Conservation (phyloP, 2,888 invertebrate species). For the Drosophila atroscutellata region DNA sequence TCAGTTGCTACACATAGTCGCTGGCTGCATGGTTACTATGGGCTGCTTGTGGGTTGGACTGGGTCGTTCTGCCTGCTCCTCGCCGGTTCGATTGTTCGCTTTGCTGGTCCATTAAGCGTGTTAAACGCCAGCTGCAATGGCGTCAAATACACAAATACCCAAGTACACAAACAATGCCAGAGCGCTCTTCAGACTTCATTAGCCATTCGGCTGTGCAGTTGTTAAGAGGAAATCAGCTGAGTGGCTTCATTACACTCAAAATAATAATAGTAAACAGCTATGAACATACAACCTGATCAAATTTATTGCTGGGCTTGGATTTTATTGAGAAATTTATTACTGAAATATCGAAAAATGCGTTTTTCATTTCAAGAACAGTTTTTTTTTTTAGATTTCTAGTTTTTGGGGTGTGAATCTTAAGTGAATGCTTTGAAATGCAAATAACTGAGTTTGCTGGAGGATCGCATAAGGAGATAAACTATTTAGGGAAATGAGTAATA, state of each 20-base stretch:
- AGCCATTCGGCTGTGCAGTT: conserved; percentile 6
- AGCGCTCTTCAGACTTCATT: conserved; percentile 46
- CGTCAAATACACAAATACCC: conserved; percentile 30
- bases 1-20: conserved; percentile 9
- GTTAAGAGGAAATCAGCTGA: background rate
- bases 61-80: conserved; percentile 31
- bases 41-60: conserved; percentile 45
- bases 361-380: too few species aligned
- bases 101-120: conserved; percentile 59
- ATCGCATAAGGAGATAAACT: background rate
- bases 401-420: too few species aligned
- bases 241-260: background rate
- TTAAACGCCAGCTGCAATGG: conserved; percentile 58
- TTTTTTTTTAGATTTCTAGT: too few species aligned
- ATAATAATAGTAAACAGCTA: too few species aligned
- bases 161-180: conserved; percentile 48
- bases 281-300: background rate
- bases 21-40: conserved; percentile 11
- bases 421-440: too few species aligned
- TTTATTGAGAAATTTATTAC: too few species aligned
- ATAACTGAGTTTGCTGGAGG: too few species aligned
- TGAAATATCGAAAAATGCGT: too few species aligned
- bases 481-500: background rate
- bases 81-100: conserved; percentile 37
- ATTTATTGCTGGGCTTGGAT: background rate